Evolutionary conservation across 2,888 invertebrate species (phyloP), one percentile per base, ranked within the genome.

Genomic region (Nomada fabriciana): DNA sequence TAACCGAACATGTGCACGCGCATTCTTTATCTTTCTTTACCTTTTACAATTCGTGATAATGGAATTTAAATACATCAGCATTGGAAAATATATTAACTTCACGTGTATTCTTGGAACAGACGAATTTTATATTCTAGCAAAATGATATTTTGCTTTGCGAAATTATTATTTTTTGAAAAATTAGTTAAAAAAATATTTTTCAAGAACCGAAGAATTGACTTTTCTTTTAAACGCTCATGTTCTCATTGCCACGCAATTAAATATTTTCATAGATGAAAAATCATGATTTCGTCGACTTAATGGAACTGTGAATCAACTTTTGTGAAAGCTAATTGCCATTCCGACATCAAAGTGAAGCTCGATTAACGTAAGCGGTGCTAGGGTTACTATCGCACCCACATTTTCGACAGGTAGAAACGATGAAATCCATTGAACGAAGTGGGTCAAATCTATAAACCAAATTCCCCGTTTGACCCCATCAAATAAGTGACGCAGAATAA

Each of bases 361-460:
- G 7, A 42, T 47, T 43, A 59, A 64, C 68, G 72, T 29, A 53
- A 72, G 61, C 42, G 61, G 23, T 20, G 20, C 20, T 60, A 25
- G 52, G 20, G 29, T 23, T n/a, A 42, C 65, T 43, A 42, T 43
- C 9, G 70, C n/a, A n/a, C 11, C 42, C 60, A 23, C 13, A 50
- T 36, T 15, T 55, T 64, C n/a, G 42, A 52, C 18, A 63, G 47
- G 64, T 53, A 57, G 67, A 72, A 57, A 11, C 7, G 42, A 68
- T 20, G 42, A 67, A 65, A 65, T 18, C 29, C 55, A 43, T 72
- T 72, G 18, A 11, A 2, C 29, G 36, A 72, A 68, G 68, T 80
- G 57, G 80, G 80, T 72, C 61, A 80, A 42, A 77, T 57, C 67
- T 68, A 80, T 71, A 25, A 72, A 77, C 36, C 52, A 4, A 71